Conservation (phyloP, 2,797 vertebrate species). For the Eulemur mongoz region DNA sequence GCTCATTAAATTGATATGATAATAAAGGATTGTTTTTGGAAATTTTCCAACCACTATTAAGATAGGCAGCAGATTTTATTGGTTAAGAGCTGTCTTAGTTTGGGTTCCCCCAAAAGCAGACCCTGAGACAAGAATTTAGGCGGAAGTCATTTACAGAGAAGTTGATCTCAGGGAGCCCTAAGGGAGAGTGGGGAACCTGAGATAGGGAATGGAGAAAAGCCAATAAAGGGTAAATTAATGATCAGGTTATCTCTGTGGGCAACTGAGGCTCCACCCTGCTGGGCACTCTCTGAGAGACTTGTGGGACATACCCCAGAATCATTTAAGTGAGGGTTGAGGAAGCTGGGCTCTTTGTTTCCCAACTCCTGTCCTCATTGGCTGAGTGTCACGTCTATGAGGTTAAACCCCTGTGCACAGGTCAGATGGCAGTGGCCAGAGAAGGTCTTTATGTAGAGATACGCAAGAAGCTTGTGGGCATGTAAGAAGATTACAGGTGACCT, state of each 20-base stretch:
- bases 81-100: conserved; percentile 2
- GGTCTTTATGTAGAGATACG: not conserved
- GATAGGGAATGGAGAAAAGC: not conserved
- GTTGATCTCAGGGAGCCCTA: not conserved
- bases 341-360: not conserved
- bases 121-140: not conserved
- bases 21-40: not conserved
- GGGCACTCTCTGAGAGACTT: not conserved
- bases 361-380: not conserved
- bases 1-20: conserved; percentile 13
- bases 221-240: not conserved
- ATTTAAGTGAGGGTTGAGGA: not conserved
- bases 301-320: not conserved
- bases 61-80: not conserved
- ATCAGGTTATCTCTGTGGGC: not conserved
- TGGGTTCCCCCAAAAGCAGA: not conserved
- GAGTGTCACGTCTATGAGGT: not conserved
- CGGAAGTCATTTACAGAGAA: not conserved
- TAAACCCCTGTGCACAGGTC: not conserved
- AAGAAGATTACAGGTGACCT: not conserved
- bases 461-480: not conserved
- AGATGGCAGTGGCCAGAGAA: not conserved
- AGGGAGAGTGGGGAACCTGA: not conserved
- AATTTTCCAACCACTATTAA: not conserved
- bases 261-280: not conserved